Evolutionary conservation across 2,113 vertebrate species (phyloP), one percentile per base, ranked within the genome.

Genomic region (Nesogale talazaci): DNA sequence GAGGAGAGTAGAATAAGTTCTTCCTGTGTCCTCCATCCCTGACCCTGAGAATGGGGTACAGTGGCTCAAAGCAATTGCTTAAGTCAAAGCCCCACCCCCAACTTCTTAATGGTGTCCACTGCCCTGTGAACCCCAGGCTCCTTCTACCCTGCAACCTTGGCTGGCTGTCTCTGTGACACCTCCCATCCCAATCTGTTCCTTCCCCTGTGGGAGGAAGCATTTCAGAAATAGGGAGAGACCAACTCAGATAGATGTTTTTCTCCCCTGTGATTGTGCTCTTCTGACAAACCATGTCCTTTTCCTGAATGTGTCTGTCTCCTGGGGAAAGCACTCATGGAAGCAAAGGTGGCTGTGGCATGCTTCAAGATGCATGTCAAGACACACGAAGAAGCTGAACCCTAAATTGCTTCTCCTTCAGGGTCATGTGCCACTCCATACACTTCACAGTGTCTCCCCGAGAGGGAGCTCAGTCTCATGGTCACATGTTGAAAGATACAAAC

Each of bases 161-260:
- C 86, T 93, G 88, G 56, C 91, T 87, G 38, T 96, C 72, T 92
- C 97, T 84, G 95, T 97, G 70, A 96, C 95, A 2, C 83, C 80
- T 89, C 85, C 69, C 89, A 91, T 89, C 91, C 88, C 89, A 92
- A 95, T 94, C 94, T 91, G 84, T 90, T 94, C 95, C 89, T 95
- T 96, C 91, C 89, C 94, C 93, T 95, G 94, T 94, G 91, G 85
- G 95, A 93, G 91, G 92, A 90, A 95, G 82, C 83, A 83, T 69
- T 95, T 89, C 82, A 82, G 89, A 88, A 89, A 94, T 0, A 0
- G n/a, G 72, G 59, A 61, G 86, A 92, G 80, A 85, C 94, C 80
- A 80, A 83, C 34, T 27, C 40, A 52, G 56, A 93, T 56, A 67
- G 63, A 88, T 70, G 22, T 61, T 95, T 95, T 94, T 67, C 78